Percentiles rank a stretch among this genome's conserved stretches.
Conservation (phyloP, 2,113 vertebrate genomes). For the Dipodomys spectabilis region DNA sequence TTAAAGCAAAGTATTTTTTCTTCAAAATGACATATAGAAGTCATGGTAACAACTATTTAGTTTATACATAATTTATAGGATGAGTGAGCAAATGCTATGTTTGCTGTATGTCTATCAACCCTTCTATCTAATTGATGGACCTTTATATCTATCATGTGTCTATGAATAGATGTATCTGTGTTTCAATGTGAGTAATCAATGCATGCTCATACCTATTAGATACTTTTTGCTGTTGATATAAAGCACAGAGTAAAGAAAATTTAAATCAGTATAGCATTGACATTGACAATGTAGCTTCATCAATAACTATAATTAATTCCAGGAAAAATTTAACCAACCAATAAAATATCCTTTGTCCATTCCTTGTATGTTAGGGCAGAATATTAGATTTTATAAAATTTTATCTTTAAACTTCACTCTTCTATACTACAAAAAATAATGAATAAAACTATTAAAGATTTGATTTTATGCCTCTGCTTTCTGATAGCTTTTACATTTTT, state of each 20-base stretch:
- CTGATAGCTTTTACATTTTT: background rate
- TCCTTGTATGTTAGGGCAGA: background rate
- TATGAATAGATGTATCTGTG: background rate
- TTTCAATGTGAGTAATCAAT: background rate
- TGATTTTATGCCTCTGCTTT: background rate
- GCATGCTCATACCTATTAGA: background rate
- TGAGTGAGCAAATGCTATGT: background rate
- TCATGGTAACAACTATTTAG: background rate
- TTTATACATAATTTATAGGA: background rate
- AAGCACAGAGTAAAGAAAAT: background rate
- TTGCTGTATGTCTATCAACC: background rate
- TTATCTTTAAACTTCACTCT: background rate
- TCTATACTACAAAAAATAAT: background rate
- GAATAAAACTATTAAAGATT: background rate
- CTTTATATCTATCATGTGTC: background rate
- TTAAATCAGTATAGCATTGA: constrained; percentile 22
- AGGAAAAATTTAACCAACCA: background rate
- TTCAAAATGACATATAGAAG: background rate
- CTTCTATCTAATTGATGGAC: no score
- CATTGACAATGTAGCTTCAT: background rate
- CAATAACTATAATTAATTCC: background rate
- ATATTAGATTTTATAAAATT: constrained; percentile 7
- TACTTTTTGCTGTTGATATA: background rate
- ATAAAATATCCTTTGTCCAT: background rate
- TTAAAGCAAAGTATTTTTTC: background rate